phyloP scores from a whole-genome alignment of 2,113 vertebrate genomes.

The Cacatua alba region DNA sequence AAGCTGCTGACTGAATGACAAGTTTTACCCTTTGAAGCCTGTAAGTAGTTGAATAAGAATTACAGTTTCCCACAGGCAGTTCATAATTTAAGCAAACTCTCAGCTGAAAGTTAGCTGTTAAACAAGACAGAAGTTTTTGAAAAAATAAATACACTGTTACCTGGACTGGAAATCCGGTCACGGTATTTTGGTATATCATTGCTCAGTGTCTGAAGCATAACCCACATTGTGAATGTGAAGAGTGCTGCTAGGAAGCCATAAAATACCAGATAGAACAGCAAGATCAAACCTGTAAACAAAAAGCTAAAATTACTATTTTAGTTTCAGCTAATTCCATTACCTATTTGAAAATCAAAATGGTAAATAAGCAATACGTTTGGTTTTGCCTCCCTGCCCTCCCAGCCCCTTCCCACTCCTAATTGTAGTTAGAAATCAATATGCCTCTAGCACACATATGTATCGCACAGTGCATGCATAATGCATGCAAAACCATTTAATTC shows the following conservation, averaged over 20 bases:
- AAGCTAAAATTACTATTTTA: neutral
- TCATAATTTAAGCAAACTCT: neutral
- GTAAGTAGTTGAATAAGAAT: neutral
- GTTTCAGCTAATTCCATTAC: neutral
- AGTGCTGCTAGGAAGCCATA: slow-evolving; percentile 95
- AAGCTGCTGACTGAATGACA: neutral
- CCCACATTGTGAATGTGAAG: slow-evolving; percentile 97
- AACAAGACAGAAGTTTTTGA: neutral
- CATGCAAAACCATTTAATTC: neutral
- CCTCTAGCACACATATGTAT: neutral
- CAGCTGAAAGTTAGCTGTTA: neutral
- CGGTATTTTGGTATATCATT: slow-evolving; percentile 88
- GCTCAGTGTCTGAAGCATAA: slow-evolving; percentile 92
- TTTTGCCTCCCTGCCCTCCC: neutral
- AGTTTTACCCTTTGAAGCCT: neutral
- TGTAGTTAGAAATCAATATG: neutral
- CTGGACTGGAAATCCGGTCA: slow-evolving; percentile 91
- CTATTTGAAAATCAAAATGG: neutral
- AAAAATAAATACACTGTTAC: slow-evolving; percentile 72
- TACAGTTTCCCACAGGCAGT: neutral
- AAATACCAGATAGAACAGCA: slow-evolving; percentile 95
- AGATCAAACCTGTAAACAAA: slow-evolving; percentile 85
- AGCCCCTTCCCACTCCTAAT: neutral
- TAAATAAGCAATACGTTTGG: neutral
- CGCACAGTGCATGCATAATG: neutral